Base-by-base conservation (phyloP, 2,888 invertebrate species). In the Shargacucullia verbasci region DNA sequence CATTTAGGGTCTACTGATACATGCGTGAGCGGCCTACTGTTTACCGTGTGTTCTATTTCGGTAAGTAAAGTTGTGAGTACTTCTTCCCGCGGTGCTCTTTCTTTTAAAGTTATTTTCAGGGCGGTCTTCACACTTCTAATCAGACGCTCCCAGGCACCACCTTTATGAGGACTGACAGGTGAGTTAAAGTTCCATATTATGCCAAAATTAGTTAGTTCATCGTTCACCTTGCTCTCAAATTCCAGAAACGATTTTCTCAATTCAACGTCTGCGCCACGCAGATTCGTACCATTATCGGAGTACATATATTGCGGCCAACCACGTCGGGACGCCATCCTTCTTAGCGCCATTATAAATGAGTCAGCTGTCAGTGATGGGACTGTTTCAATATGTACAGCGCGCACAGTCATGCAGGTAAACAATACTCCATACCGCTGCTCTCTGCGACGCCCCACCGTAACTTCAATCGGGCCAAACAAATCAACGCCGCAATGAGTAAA, bases 41-140 rank as follows among this genome's bases (percentile, higher is more conserved):
- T 67, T 0, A 67, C 47, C 0, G 59, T 60, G 11, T 60, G 45
- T 44, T 65, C 60, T 1, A 65, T 48, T 34, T 66, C 60, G 10
- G 40, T 34, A 7, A 58, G 13, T 4, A 65, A 31, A 0, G 60
- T 60, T 2, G 1, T 20, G 0, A 65, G n/a, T 6, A 37, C 25
- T n/a, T 66, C 58, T 0, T 55, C 58, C 3, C 37, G 27, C 0
- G 65, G 60, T 1, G 58, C 54, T 11, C 65, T 31, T 39, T 54
- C 60, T 35, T 56, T 59, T 0, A 59, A 35, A 11, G 53, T 12
- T 0, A 58, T 43, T 10, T 15, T 37, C 10, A 63, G 35, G 0
- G 55, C 27, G 14, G 8, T 37, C 12, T 37, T 37, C 1, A 37
- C 8, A 13, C 8, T 14, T 13, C 37, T 13, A 7, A 37, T 37